A percentile compares a stretch with the other conserved stretches of the same genome.
phyloP scores from a whole-genome alignment of 2,888 invertebrate species.

The Anoncus sp. region DNA sequence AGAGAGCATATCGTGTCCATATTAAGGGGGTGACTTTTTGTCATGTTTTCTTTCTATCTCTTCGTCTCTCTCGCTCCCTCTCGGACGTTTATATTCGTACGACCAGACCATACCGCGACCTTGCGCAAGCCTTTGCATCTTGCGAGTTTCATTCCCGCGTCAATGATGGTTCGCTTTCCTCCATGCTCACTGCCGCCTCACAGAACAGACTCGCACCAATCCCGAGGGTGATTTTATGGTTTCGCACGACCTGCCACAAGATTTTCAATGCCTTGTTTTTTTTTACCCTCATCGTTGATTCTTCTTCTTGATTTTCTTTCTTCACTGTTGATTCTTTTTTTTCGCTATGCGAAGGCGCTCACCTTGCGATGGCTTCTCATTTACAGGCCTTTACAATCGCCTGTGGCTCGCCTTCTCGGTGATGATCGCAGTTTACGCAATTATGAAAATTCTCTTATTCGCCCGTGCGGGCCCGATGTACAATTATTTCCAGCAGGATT shows the following conservation, averaged over 20 bases:
- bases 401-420: slow-evolving; percentile 26
- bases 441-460: slow-evolving; percentile 28
- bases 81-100: slow-evolving; percentile 35
- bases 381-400: slow-evolving; percentile 11
- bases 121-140: slow-evolving; percentile 66
- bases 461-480: not conserved
- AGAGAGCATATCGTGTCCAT: slow-evolving; percentile 66
- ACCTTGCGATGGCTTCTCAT: slow-evolving; percentile 46
- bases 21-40: slow-evolving; percentile 81
- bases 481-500: slow-evolving; percentile 21
- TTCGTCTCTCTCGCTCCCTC: slow-evolving; percentile 16
- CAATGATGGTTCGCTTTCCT: slow-evolving; percentile 52
- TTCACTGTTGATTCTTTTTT: slow-evolving; percentile 8
- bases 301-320: slow-evolving; percentile 10
- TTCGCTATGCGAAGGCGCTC: slow-evolving; percentile 9
- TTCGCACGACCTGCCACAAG: slow-evolving; percentile 52
- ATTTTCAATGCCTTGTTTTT: slow-evolving; percentile 37
- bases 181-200: slow-evolving; percentile 42
- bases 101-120: slow-evolving; percentile 65
- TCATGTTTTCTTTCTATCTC: slow-evolving; percentile 50
- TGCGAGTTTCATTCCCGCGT: slow-evolving; percentile 47
- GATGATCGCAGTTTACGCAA: slow-evolving; percentile 33
- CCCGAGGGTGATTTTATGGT: slow-evolving; percentile 60
- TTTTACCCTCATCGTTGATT: slow-evolving; percentile 40
- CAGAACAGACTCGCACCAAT: slow-evolving; percentile 36